Percentiles rank a stretch among this genome's conserved stretches.
Evolutionary conservation across 2,113 vertebrate genomes (phyloP).

Genomic region (Suricata suricatta): DNA sequence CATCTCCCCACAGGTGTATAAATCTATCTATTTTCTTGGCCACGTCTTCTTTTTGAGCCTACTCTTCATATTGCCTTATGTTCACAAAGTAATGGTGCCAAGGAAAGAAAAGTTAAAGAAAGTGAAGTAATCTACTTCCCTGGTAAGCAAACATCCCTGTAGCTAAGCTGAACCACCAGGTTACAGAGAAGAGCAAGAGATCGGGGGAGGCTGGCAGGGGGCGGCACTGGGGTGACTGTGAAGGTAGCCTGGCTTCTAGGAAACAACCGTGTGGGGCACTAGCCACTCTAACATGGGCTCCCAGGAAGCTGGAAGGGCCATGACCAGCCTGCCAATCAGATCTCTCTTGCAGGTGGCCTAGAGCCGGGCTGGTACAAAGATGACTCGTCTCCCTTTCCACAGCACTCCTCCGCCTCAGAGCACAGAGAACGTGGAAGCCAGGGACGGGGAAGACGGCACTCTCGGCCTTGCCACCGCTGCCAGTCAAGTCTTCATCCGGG

Average conservation of each 20-base stretch:
- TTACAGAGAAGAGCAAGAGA: background rate
- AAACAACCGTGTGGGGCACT: background rate
- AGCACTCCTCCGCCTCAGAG: constrained; percentile 59
- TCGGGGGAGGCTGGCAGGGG: fast-evolving
- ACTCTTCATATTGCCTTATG: constrained; percentile 89
- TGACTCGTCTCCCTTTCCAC: constrained; percentile 39
- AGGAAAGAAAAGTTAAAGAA: constrained; percentile 89
- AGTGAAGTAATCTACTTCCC: constrained; percentile 80
- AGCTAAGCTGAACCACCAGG: background rate
- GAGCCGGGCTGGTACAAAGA: constrained; percentile 68
- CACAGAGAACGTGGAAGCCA: constrained; percentile 46
- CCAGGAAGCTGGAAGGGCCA: background rate
- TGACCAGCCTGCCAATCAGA: background rate
- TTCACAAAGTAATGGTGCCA: constrained; percentile 92
- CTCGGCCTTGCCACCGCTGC: constrained; percentile 43
- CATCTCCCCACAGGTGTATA: constrained; percentile 90
- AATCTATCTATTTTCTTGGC: constrained; percentile 93
- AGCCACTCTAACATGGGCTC: background rate
- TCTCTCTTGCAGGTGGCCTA: constrained; percentile 80
- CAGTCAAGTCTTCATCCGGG: constrained; percentile 51
- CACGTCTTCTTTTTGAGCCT: constrained; percentile 92
- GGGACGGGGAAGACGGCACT: background rate
- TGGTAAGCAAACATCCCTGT: constrained; percentile 62
- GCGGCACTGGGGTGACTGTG: background rate
- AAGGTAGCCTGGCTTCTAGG: background rate